A percentile compares a stretch with the other conserved stretches of the same genome.
phyloP scores from a whole-genome alignment of 2,888 invertebrate genomes.

The Pachliopta kotzebuea region DNA sequence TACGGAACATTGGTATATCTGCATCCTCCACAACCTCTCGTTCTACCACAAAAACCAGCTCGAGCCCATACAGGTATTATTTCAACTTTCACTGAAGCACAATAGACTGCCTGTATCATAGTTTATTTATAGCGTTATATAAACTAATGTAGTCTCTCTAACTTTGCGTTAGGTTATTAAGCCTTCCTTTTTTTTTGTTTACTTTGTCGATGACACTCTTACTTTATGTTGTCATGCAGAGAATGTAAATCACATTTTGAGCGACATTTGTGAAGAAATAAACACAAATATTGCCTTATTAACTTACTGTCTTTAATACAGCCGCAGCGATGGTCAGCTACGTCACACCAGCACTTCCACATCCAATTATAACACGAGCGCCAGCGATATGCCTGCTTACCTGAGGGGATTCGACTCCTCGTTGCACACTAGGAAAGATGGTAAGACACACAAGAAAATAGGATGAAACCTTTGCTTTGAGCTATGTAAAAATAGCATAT shows the following conservation, averaged over 20 bases:
- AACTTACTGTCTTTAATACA: conserved; percentile 35
- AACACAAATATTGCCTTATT: background rate
- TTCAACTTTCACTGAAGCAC: background rate
- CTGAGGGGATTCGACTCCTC: conserved; percentile 82
- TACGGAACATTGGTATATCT: conserved; percentile 93
- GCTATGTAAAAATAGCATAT: too few species aligned
- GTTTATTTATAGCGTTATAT: background rate
- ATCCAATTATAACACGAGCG: conserved; percentile 90
- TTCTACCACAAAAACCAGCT: conserved; percentile 96
- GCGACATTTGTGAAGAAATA: background rate
- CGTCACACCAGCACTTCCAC: conserved; percentile 92
- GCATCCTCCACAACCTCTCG: conserved; percentile 96
- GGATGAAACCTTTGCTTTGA: too few species aligned
- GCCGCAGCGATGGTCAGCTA: conserved; percentile 89
- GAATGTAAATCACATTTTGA: background rate
- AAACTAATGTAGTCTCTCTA: too few species aligned
- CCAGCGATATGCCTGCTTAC: conserved; percentile 88
- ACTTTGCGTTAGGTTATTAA: too few species aligned
- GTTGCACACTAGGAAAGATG: conserved; percentile 76
- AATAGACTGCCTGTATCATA: background rate
- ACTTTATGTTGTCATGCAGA: background rate
- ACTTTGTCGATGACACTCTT: background rate
- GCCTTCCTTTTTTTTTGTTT: background rate
- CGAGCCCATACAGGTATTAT: conserved; percentile 91
- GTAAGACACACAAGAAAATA: conserved; percentile 40